Evolutionary conservation across 2,888 invertebrate genomes (phyloP).

Genomic region (Deilephila porcellus): DNA sequence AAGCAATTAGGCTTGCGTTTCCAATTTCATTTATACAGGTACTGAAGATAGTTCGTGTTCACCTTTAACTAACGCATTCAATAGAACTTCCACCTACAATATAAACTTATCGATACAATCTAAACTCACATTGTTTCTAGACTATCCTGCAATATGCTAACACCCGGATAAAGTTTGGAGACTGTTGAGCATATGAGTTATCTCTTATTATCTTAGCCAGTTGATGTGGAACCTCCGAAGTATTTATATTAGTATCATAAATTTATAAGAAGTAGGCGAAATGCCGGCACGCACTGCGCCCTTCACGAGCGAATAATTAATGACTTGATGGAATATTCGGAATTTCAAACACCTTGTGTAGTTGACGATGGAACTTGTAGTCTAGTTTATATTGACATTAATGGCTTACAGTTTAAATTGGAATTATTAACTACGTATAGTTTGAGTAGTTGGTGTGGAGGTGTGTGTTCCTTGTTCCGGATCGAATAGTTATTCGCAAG

Average conservation of each 20-base stretch:
- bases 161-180: constrained; percentile 17
- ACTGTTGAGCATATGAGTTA: constrained; percentile 12
- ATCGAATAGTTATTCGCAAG: neutral
- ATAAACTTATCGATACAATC: constrained; percentile 26
- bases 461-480: neutral
- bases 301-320: constrained; percentile 65
- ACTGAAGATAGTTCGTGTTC: constrained; percentile 4
- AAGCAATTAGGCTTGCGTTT: neutral
- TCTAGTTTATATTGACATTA: constrained; percentile 34
- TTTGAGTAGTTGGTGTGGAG: neutral
- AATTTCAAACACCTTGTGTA: constrained; percentile 61
- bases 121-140: constrained; percentile 20
- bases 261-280: constrained; percentile 67
- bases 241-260: constrained; percentile 77
- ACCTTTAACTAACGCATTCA: constrained; percentile 24
- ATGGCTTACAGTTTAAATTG: constrained; percentile 26
- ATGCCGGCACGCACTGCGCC: constrained; percentile 60
- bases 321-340: constrained; percentile 66
- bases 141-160: constrained; percentile 21
- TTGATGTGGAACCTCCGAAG: constrained; percentile 64
- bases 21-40: constrained; percentile 5
- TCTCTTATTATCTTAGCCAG: constrained; percentile 29
- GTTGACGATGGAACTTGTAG: constrained; percentile 51
- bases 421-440: constrained; percentile 8
- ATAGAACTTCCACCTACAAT: constrained; percentile 15